Evolutionary conservation across 2,888 invertebrate species (phyloP), one percentile per base, ranked within the genome.

Genomic region (Teleogryllus oceanicus): DNA sequence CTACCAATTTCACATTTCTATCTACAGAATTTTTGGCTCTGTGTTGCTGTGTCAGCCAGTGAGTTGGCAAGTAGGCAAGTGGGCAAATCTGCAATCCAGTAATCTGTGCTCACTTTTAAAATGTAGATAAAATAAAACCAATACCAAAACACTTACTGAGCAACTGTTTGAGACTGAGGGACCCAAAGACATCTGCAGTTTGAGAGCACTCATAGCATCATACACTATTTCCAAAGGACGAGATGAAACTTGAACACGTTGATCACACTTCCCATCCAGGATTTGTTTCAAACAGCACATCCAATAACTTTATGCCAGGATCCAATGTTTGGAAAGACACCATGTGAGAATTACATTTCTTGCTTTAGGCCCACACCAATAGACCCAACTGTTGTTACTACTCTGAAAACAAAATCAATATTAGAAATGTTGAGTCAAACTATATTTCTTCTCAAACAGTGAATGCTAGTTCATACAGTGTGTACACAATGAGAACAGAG

Each of bases 241-340:
- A 0, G 96, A 93, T 5, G 89, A 89, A 1, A 98, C 89, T 83
- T 92, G 90, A 0, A 99, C 89, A 77, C 94, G 90, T 86, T 97
- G 96, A 85, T 96, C 95, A 85, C 94, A 97, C 77, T 88, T 86
- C 85, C 91, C 90, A 88, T 97, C 94, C 49, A 97, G 99, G 99
- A 89, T 98, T 97, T 0, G 94, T 96, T 87, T 99, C 98, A 85
- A 97, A 96, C 75, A 91, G 87, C n/a, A 97, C 91, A 84, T 94
- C 92, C 24, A 98, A 87, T 21, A 98, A 86, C n/a, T 79, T 74
- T 78, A 80, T 74, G 2, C 88, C 86, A 49, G 82, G 76, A 86
- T 86, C 81, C 85, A 62, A n/a, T 18, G 88, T 84, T 85, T 89
- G 90, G 0, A 94, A 92, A 4, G 89, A 90, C 11, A 95, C 92